These are phyloP conservation scores for Phycodurus eques DNA, from an alignment of 2,113 vertebrate genomes.

Conservation along the genomic window DNA sequence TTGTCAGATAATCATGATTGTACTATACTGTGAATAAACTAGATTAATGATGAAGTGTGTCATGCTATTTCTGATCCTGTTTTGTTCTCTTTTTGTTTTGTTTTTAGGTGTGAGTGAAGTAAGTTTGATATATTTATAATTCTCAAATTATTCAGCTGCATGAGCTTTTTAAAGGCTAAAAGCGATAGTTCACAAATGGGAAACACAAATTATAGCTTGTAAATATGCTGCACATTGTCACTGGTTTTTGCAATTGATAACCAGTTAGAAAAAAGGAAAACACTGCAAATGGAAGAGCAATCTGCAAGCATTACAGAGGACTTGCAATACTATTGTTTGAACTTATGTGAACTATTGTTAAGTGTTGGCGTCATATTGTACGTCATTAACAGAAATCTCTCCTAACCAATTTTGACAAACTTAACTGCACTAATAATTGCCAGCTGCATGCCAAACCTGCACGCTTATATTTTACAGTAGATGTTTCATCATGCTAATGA, in stretches of 20 bases:
- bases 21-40: slow-evolving; percentile 64
- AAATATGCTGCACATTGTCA: slow-evolving; percentile 8
- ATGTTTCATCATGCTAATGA: slow-evolving; percentile 2
- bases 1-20: slow-evolving; percentile 43
- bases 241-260: slow-evolving; percentile 1
- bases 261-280: neutral
- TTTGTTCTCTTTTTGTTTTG: slow-evolving; percentile 63
- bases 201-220: slow-evolving; percentile 11
- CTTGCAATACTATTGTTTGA: slow-evolving; percentile 1
- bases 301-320: slow-evolving; percentile 19
- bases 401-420: slow-evolving; percentile 40
- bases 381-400: slow-evolving; percentile 22
- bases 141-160: slow-evolving; percentile 57
- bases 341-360: slow-evolving; percentile 63
- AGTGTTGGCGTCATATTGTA: slow-evolving; percentile 1
- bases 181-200: slow-evolving; percentile 54
- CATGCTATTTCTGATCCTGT: slow-evolving; percentile 56
- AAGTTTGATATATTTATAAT: slow-evolving; percentile 67
- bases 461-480: slow-evolving; percentile 38
- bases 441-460: slow-evolving; percentile 58
- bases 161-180: slow-evolving; percentile 49
- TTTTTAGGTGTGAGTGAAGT: slow-evolving; percentile 78
- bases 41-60: slow-evolving; percentile 35
- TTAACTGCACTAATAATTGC: slow-evolving; percentile 41
- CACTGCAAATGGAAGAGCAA: slow-evolving; percentile 13